These are phyloP conservation scores for Pelodytes ibericus DNA, from an alignment of 2,797 vertebrate genomes.

Conservation along the genomic window DNA sequence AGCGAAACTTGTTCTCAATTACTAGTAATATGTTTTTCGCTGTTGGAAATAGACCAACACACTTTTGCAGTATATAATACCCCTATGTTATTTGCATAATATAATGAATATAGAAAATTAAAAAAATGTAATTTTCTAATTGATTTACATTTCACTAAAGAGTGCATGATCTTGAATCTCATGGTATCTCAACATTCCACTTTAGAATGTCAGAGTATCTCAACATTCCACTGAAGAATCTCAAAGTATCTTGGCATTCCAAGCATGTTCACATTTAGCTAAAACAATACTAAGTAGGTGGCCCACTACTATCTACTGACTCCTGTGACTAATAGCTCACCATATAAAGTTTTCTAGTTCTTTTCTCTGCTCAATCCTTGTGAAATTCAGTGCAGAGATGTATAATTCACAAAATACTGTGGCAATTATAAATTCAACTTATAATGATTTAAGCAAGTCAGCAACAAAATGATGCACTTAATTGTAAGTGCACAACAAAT, in stretches of 20 bases:
- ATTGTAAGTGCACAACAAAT: too few relatives aligned
- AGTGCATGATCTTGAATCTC: constrained; percentile 22
- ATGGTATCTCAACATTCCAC: constrained; percentile 42
- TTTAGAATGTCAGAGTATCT: constrained; percentile 36
- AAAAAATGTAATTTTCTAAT: constrained; percentile 13
- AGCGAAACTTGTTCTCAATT: too few relatives aligned
- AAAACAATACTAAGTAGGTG: constrained; percentile 46
- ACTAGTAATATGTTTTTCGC: too few relatives aligned
- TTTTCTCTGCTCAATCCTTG: background rate
- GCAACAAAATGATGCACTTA: too few relatives aligned
- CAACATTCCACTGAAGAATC: constrained; percentile 25
- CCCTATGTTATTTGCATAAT: too few relatives aligned
- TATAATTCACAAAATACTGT: background rate
- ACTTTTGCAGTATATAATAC: too few relatives aligned
- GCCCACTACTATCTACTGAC: constrained; percentile 27
- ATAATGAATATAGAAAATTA: too few relatives aligned
- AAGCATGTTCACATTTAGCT: constrained; percentile 23
- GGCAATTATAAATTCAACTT: too few relatives aligned
- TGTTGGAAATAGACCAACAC: too few relatives aligned
- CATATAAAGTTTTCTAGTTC: constrained; percentile 4
- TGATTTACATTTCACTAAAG: constrained; percentile 21
- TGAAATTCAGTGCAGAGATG: too few relatives aligned
- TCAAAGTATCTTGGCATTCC: constrained; percentile 27
- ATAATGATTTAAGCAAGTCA: too few relatives aligned
- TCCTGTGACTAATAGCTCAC: constrained; percentile 26